phyloP scores from a whole-genome alignment of 2,797 vertebrate species.

The Mormyrops boulengeri region DNA sequence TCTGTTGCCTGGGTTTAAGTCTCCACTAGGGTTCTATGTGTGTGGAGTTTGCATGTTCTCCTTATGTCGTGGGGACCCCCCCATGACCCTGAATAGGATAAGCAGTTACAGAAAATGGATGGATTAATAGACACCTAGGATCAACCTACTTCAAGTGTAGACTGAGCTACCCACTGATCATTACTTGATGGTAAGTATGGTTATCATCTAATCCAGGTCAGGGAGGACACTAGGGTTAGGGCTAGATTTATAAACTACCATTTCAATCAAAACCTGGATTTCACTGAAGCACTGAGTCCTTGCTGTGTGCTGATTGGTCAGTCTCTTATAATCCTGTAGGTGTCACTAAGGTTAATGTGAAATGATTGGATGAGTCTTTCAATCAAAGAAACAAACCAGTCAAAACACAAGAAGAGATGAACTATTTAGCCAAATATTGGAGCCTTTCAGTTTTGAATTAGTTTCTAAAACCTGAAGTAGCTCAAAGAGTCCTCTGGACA shows the following conservation, averaged over 20 bases:
- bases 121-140: neutral
- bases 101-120: neutral
- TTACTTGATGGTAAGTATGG: neutral
- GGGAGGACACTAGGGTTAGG: neutral
- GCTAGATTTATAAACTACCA: neutral
- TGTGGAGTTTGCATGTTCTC: neutral
- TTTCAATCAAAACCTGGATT: neutral
- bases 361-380: no score
- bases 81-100: neutral
- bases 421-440: neutral
- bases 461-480: neutral
- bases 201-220: neutral
- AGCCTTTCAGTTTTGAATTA: neutral
- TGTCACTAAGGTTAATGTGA: no score
- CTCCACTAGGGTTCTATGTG: neutral
- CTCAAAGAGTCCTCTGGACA: neutral
- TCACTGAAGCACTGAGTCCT: neutral
- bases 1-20: neutral
- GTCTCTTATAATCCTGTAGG: neutral
- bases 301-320: neutral
- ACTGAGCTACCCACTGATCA: neutral
- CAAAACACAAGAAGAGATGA: neutral
- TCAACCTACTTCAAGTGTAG: neutral
- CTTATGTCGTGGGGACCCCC: neutral
- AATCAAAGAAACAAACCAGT: no score